These are phyloP conservation scores for Netelia inedita DNA, from an alignment of 2,888 invertebrate genomes.

Conservation along the genomic window DNA sequence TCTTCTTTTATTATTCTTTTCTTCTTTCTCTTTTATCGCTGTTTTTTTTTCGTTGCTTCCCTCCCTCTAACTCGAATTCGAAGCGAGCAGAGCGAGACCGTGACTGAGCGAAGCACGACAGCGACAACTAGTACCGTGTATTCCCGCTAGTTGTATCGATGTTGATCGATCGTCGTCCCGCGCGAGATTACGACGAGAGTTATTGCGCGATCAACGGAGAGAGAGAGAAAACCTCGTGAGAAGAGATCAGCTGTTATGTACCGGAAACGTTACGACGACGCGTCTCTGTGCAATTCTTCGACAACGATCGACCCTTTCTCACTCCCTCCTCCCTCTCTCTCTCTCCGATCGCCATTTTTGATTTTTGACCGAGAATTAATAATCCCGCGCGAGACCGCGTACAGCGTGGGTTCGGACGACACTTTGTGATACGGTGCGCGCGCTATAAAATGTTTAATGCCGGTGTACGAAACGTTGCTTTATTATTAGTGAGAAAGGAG, in stretches of 20 bases:
- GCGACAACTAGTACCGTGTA: no score
- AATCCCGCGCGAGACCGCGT: background rate
- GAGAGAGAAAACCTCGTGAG: background rate
- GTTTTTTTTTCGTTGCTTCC: background rate
- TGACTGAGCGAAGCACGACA: background rate
- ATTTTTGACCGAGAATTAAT: background rate
- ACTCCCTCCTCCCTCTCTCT: background rate
- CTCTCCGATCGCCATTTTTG: no score
- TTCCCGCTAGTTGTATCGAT: background rate
- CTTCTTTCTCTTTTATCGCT: slow-evolving; percentile 5
- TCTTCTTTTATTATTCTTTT: slow-evolving; percentile 24
- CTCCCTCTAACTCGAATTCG: background rate
- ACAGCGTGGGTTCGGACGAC: background rate
- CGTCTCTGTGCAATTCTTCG: background rate
- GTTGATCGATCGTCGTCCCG: slow-evolving; percentile 41
- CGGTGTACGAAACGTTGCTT: background rate
- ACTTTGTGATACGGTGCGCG: background rate
- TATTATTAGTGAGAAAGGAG: background rate
- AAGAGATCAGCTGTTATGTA: background rate
- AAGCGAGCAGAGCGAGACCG: slow-evolving; percentile 22
- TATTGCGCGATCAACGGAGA: background rate
- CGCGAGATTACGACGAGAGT: background rate
- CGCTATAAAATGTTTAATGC: background rate
- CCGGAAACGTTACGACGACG: slow-evolving; percentile 17
- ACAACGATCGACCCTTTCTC: background rate